A percentile compares a stretch with the other conserved stretches of the same genome.
Conservation (phyloP, 1,140 invertebrate species). For the Drosophila athabasca region DNA sequence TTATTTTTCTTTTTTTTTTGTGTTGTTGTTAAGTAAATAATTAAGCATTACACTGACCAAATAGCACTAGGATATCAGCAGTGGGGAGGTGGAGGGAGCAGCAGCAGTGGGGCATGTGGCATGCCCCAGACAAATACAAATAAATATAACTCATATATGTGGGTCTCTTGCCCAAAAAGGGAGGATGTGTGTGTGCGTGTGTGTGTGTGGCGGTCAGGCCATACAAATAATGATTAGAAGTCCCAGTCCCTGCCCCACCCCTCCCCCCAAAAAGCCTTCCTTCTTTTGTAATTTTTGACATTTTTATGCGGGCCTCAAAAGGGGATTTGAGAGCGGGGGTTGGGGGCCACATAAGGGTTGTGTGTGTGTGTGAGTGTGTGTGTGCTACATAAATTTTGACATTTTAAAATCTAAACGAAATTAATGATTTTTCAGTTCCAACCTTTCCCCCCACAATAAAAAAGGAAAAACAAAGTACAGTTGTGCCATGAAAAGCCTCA, state of each 20-base stretch:
- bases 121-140: constrained; percentile 73
- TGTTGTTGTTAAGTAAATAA: constrained; percentile 68
- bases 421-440: constrained; percentile 69
- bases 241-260: constrained; percentile 31
- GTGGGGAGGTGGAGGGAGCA: not conserved
- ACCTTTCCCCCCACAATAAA: not conserved
- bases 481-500: constrained; percentile 50
- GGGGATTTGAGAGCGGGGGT: constrained; percentile 2
- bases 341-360: constrained; percentile 42
- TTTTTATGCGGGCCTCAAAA: constrained; percentile 79
- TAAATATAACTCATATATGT: constrained; percentile 80
- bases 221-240: constrained; percentile 81
- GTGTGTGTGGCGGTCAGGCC: constrained; percentile 38
- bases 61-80: constrained; percentile 49
- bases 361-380: constrained; percentile 16
- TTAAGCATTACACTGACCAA: constrained; percentile 82
- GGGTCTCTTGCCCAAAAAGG: constrained; percentile 45
- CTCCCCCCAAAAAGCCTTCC: not conserved
- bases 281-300: constrained; percentile 78
- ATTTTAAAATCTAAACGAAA: constrained; percentile 78
- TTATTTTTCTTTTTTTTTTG: constrained; percentile 12
- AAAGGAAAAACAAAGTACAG: constrained; percentile 46
- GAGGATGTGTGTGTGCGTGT: constrained; percentile 7
- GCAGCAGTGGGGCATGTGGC: constrained; percentile 12
- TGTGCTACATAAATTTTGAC: constrained; percentile 66